phyloP scores from a whole-genome alignment of 2,888 invertebrate species.

The Papilio gigon region DNA sequence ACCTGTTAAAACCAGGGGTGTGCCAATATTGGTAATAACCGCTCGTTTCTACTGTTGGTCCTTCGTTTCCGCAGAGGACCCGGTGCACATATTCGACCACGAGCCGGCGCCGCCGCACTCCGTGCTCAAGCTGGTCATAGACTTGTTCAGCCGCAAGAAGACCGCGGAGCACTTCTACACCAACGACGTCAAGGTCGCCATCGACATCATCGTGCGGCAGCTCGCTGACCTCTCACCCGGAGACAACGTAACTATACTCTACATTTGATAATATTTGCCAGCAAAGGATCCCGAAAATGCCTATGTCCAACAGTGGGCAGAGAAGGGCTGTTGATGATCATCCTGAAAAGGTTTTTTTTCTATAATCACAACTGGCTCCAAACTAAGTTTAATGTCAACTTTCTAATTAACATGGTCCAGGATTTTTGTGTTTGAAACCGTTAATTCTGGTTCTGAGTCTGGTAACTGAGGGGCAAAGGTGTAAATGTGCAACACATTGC shows the following conservation, averaged over 20 bases:
- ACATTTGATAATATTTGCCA: neutral
- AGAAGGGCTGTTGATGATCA: too few species aligned
- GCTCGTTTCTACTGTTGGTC: too few species aligned
- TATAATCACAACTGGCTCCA: too few species aligned
- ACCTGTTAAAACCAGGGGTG: neutral
- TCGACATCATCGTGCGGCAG: conserved; percentile 96
- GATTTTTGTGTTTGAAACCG: too few species aligned
- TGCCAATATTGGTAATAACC: too few species aligned
- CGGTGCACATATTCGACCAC: conserved; percentile 92
- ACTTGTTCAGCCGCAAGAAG: conserved; percentile 89
- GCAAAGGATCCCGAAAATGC: too few species aligned
- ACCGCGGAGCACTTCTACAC: conserved; percentile 96
- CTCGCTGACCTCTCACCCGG: conserved; percentile 94
- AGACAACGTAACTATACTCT: conserved; percentile 83
- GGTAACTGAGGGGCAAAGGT: neutral
- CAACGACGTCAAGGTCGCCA: conserved; percentile 95
- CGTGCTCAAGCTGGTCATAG: conserved; percentile 93
- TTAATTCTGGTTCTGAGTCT: too few species aligned
- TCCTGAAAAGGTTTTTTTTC: neutral
- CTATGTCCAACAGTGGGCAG: too few species aligned
- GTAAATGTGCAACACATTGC: conserved; percentile 43
- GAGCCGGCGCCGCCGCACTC: conserved; percentile 91
- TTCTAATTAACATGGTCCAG: too few species aligned
- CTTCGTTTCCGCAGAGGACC: conserved; percentile 87
- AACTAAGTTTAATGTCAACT: too few species aligned